Percentiles rank a stretch among this genome's conserved stretches.
These are phyloP conservation scores for Ormia ochracea DNA, from an alignment of 2,888 invertebrate genomes.

Conservation along the genomic window DNA sequence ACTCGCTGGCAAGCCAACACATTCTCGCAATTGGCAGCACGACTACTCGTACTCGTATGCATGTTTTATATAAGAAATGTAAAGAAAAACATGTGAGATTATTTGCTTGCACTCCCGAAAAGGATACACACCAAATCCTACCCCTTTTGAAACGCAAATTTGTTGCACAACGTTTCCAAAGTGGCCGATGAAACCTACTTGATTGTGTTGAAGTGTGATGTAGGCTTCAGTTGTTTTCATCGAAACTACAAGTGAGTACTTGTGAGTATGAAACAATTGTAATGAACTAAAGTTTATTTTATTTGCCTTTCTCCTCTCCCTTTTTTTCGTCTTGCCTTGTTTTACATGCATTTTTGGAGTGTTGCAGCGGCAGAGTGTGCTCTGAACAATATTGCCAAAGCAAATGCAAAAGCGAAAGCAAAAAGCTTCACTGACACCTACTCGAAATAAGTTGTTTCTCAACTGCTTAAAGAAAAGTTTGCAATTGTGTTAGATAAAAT, in stretches of 20 bases:
- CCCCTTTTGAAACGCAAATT: background rate
- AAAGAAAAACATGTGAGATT: slow-evolving; percentile 12
- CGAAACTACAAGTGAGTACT: slow-evolving; percentile 38
- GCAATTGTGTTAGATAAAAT: too few species aligned
- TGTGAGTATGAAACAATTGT: background rate
- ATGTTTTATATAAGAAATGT: background rate
- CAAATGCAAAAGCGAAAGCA: too few species aligned
- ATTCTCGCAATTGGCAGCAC: too few species aligned
- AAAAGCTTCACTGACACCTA: too few species aligned
- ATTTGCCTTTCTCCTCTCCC: slow-evolving; percentile 14
- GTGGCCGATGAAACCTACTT: slow-evolving; percentile 73
- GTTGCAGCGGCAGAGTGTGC: too few species aligned
- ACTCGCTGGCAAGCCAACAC: too few species aligned
- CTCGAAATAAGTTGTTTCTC: too few species aligned
- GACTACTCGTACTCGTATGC: too few species aligned
- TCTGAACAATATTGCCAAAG: too few species aligned
- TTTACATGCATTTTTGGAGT: slow-evolving; percentile 3
- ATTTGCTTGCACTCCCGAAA: slow-evolving; percentile 10
- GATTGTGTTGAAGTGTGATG: slow-evolving; percentile 76
- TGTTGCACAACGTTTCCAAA: slow-evolving; percentile 40
- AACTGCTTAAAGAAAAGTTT: too few species aligned
- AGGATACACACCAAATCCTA: slow-evolving; percentile 1
- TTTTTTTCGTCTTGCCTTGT: background rate
- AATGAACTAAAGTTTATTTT: background rate
- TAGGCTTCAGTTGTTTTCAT: slow-evolving; percentile 72